Percentiles rank a stretch among this genome's conserved stretches.
Evolutionary conservation across 2,888 invertebrate genomes (phyloP).

Genomic region (Helicoverpa assulta): DNA sequence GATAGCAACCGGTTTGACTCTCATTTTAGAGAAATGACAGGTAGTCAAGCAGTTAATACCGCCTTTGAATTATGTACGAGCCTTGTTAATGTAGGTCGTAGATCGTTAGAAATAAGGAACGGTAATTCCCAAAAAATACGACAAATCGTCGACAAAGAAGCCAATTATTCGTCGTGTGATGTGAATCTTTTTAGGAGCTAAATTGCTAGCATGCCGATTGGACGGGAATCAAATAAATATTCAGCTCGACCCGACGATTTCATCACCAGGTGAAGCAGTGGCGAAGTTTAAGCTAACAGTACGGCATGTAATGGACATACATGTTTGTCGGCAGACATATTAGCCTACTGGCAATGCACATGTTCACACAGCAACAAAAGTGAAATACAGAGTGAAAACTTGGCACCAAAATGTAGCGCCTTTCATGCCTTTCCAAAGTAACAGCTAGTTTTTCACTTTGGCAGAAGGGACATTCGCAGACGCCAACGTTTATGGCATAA

Average conservation of each 20-base stretch:
- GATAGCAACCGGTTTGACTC: slow-evolving; percentile 21
- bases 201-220: no score
- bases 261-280: not conserved
- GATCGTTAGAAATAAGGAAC: not conserved
- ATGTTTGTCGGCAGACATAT: not conserved
- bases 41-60: not conserved
- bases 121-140: not conserved
- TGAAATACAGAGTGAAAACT: slow-evolving; percentile 39
- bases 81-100: slow-evolving; percentile 3
- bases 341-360: not conserved
- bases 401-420: slow-evolving; percentile 41
- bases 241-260: no score
- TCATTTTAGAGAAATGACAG: slow-evolving; percentile 3
- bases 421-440: slow-evolving; percentile 25
- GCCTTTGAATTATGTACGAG: slow-evolving; percentile 11
- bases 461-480: slow-evolving; percentile 2
- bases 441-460: slow-evolving; percentile 19
- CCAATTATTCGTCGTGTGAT: not conserved
- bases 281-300: not conserved
- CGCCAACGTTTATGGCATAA: not conserved
- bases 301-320: not conserved
- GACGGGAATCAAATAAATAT: no score
- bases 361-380: slow-evolving; percentile 23
- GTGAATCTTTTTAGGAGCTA: no score
- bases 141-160: not conserved